Conservation (phyloP, 2,888 invertebrate genomes). For the Cephus spinipes region DNA sequence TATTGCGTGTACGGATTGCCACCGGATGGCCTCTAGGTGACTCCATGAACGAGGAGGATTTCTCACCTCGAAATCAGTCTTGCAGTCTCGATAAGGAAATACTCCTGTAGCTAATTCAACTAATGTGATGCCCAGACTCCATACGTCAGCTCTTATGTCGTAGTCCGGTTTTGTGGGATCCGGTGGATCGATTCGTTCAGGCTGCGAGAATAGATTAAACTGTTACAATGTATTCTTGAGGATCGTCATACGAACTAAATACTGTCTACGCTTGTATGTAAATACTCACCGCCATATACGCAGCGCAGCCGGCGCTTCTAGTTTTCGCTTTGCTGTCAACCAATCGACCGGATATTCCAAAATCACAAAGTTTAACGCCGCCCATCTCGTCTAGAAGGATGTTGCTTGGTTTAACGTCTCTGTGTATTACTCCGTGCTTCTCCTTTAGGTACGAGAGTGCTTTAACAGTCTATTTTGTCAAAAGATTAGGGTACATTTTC, state of each 20-base stretch:
- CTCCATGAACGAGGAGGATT: background rate
- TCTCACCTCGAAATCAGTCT: conserved; percentile 95
- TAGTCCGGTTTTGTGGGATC: conserved; percentile 95
- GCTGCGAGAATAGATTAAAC: conserved; percentile 70
- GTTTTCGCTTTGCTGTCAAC: conserved; percentile 99
- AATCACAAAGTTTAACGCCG: conserved; percentile 98
- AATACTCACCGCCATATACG: conserved; percentile 94
- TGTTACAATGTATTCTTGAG: background rate
- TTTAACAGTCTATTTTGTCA: conserved; percentile 82
- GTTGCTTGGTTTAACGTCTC: conserved; percentile 99
- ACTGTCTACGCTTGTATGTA: background rate
- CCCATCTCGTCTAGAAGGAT: conserved; percentile 96
- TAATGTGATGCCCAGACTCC: conserved; percentile 96
- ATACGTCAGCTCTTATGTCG: conserved; percentile 99
- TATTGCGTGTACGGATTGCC: no score
- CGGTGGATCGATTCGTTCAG: conserved; percentile 95
- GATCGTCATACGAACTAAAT: conserved; percentile 8
- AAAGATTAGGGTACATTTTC: background rate
- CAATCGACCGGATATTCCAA: conserved; percentile 97
- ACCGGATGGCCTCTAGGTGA: no score
- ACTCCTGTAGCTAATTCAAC: conserved; percentile 97
- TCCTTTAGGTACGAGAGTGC: conserved; percentile 98
- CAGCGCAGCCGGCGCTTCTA: conserved; percentile 97
- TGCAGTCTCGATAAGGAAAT: conserved; percentile 94
- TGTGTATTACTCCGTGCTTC: conserved; percentile 95